Percentiles rank a stretch among this genome's conserved stretches.
Conservation (phyloP, 2,888 invertebrate genomes). For the Agriopis marginaria region DNA sequence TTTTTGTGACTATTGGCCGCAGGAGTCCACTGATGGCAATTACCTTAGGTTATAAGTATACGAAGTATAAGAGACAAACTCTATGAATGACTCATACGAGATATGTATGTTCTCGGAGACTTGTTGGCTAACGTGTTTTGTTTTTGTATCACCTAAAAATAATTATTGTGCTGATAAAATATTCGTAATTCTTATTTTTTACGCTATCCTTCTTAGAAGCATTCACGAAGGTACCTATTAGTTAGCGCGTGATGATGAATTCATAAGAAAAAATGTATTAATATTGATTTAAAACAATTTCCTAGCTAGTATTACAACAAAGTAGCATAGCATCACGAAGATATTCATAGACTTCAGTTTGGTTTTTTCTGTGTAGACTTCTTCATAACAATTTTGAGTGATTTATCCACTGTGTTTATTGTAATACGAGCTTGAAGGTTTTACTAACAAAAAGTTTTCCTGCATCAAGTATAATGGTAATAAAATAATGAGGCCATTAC, state of each 20-base stretch:
- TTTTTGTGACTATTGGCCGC: constrained; percentile 56
- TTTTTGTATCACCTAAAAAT: constrained; percentile 42
- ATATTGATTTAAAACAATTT: constrained; percentile 18
- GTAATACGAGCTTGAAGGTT: constrained; percentile 61
- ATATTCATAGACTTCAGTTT: constrained; percentile 9
- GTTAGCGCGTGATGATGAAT: constrained; percentile 13
- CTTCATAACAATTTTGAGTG: constrained; percentile 13
- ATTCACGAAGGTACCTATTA: neutral
- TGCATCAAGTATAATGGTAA: constrained; percentile 51
- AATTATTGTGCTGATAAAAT: constrained; percentile 20
- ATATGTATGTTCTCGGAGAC: constrained; percentile 48
- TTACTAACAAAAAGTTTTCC: constrained; percentile 71
- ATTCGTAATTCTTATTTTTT: constrained; percentile 20
- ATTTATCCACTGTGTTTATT: constrained; percentile 41
- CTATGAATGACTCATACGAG: constrained; percentile 51
- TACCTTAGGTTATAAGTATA: constrained; percentile 13
- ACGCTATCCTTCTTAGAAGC: constrained; percentile 5
- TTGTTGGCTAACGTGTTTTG: constrained; percentile 49
- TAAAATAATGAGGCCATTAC: constrained; percentile 56
- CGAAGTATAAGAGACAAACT: constrained; percentile 42
- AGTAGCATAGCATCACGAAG: constrained; percentile 7
- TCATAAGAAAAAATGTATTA: constrained; percentile 13
- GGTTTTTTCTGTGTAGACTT: constrained; percentile 5
- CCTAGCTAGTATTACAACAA: constrained; percentile 15
- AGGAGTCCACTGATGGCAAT: constrained; percentile 41